Evolutionary conservation across 1,140 invertebrate genomes (phyloP), one percentile per base, ranked within the genome.

Genomic region (Drosophila elegans): DNA sequence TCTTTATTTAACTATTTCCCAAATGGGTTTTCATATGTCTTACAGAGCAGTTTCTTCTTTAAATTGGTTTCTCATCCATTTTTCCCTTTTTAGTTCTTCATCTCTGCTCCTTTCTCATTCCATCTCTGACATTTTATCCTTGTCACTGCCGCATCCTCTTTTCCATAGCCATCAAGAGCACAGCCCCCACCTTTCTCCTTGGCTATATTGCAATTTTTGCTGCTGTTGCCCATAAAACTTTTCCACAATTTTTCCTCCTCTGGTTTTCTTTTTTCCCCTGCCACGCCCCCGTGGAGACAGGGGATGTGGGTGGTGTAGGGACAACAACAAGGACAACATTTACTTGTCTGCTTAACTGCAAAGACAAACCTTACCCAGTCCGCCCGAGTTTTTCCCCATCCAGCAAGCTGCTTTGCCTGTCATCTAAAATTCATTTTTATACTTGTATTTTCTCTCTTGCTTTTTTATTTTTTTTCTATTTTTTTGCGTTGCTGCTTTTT

Each of bases 391-490:
- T 12, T 27, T 11, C 36, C 16, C 55, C 46, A 42, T 13, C 44
- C 32, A 62, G 42, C 74, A 82, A 62, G 71, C 71, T 75, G 73
- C 80, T 88, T 88, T 89, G 84, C 78, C 84, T 89, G 84, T 89
- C 84, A 89, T 89, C 84, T 89, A 89, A 89, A 89, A 89, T 89
- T 89, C 84, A 89, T 89, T 89, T 89, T 89, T 89, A 89, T 89
- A 89, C 84, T 89, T 84, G 80, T 89, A 78, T 89, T 74, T 69
- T 74, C 68, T 51, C 56, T 73, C 44, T 59, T 38, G 63, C 46
- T 63, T 46, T 60, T 42, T 41, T 67, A 67, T 55, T 59, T 59
- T 68, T 64, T 56, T 55, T 27, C 16, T 49, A 29, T 25, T 45
- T 49, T 55, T 61, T 21, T 21, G 16, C 72, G 61, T 49, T 59